Percentiles rank a stretch among this genome's conserved stretches.
Conservation (phyloP, 2,113 vertebrate species). For the Plotosus lineatus region DNA sequence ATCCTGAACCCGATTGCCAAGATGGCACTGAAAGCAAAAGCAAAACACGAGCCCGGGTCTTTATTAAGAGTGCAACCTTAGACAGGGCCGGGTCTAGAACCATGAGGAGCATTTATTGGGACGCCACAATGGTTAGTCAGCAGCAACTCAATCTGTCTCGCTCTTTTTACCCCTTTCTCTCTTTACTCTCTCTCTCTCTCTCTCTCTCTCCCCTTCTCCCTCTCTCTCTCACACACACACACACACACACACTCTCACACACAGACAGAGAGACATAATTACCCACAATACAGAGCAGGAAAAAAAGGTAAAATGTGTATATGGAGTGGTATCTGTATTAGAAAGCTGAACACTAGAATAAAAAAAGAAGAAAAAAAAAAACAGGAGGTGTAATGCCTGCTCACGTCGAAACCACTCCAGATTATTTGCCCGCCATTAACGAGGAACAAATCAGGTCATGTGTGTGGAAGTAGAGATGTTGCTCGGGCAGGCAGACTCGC, state of each 20-base stretch:
- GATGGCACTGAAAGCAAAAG: conserved; percentile 67
- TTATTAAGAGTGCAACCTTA: conserved; percentile 74
- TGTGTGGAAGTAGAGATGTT: conserved; percentile 59
- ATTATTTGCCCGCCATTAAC: conserved; percentile 36
- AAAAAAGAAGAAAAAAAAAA: background rate
- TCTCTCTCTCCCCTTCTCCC: conserved; percentile 10
- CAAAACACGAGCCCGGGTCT: conserved; percentile 57
- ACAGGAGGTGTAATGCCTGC: background rate
- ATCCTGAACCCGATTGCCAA: conserved; percentile 71
- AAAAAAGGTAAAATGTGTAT: background rate
- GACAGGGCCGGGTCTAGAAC: conserved; percentile 69
- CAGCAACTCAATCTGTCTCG: conserved; percentile 71
- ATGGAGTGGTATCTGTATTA: background rate
- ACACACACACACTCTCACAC: conserved; percentile 13
- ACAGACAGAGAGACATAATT: conserved; percentile 2
- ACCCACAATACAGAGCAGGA: background rate
- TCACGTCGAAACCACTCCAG: conserved; percentile 16
- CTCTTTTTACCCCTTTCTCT: conserved; percentile 22
- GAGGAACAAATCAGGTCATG: conserved; percentile 44
- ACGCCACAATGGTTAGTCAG: conserved; percentile 75
- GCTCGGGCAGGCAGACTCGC: conserved; percentile 73
- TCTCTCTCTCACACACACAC: conserved; percentile 33
- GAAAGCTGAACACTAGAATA: conserved; percentile 20
- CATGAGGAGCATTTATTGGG: conserved; percentile 71
- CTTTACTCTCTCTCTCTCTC: conserved; percentile 29